phyloP scores from a whole-genome alignment of 2,888 invertebrate genomes.

The Eurytoma californica region DNA sequence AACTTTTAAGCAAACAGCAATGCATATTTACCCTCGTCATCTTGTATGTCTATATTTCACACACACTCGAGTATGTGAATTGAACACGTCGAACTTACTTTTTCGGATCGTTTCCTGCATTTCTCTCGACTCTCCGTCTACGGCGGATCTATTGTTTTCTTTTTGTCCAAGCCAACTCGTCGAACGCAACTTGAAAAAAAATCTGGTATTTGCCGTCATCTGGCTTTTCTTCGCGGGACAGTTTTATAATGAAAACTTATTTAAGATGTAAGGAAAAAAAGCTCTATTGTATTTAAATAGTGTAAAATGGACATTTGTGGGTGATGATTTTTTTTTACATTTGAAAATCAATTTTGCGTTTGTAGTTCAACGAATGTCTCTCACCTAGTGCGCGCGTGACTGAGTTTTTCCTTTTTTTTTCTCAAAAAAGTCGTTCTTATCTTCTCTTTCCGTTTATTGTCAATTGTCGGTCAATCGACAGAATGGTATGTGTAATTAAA shows the following conservation, averaged over 20 bases:
- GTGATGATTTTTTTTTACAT: constrained; percentile 73
- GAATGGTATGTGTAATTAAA: constrained; percentile 56
- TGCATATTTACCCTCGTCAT: constrained; percentile 52
- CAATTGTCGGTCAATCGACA: constrained; percentile 43
- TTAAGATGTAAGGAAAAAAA: constrained; percentile 72
- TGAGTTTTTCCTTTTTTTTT: constrained; percentile 68
- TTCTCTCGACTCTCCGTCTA: constrained; percentile 49
- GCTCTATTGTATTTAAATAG: constrained; percentile 75
- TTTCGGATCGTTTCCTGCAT: constrained; percentile 40
- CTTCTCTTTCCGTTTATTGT: constrained; percentile 57
- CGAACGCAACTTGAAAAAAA: constrained; percentile 58
- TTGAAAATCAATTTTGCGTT: constrained; percentile 73
- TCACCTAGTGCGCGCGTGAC: constrained; percentile 74
- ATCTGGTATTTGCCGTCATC: constrained; percentile 71
- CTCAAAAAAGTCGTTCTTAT: constrained; percentile 51
- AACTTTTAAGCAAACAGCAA: constrained; percentile 51
- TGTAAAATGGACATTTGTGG: constrained; percentile 75
- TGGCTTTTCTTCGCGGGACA: constrained; percentile 71
- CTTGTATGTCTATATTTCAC: constrained; percentile 48
- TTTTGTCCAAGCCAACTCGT: constrained; percentile 66
- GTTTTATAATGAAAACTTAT: constrained; percentile 73
- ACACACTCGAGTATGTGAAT: constrained; percentile 27
- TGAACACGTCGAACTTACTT: constrained; percentile 28
- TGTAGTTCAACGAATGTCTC: constrained; percentile 74
- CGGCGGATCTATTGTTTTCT: constrained; percentile 66